Conservation (phyloP, 2,888 invertebrate genomes). For the Polyommatus icarus region DNA sequence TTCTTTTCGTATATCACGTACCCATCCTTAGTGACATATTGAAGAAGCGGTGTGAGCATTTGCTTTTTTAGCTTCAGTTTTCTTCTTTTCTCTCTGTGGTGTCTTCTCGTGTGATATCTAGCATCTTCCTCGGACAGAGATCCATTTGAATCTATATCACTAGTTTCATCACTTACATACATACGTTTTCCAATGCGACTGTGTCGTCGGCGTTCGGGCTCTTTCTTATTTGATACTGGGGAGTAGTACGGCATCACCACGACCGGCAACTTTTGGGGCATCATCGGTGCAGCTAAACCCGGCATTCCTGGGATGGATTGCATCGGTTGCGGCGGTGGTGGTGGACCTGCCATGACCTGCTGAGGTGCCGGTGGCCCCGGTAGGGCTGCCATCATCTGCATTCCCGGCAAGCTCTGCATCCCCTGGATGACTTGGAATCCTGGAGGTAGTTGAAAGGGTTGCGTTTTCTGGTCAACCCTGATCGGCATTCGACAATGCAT, state of each 20-base stretch:
- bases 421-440: slow-evolving; percentile 44
- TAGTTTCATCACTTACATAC: slow-evolving; percentile 44
- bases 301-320: slow-evolving; percentile 38
- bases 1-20: slow-evolving; percentile 71
- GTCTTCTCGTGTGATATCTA: slow-evolving; percentile 12
- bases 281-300: slow-evolving; percentile 38
- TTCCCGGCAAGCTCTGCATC: slow-evolving; percentile 44
- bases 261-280: slow-evolving; percentile 63
- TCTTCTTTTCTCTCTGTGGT: slow-evolving; percentile 42
- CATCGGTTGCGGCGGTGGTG: slow-evolving; percentile 35
- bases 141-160: slow-evolving; percentile 48
- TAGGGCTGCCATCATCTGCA: slow-evolving; percentile 38
- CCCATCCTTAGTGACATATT: slow-evolving; percentile 71
- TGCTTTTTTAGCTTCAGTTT: slow-evolving; percentile 45
- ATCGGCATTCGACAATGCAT: slow-evolving; percentile 72
- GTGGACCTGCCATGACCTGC: slow-evolving; percentile 12
- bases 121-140: slow-evolving; percentile 42
- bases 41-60: slow-evolving; percentile 63
- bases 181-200: slow-evolving; percentile 31
- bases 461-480: slow-evolving; percentile 37
- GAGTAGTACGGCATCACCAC: slow-evolving; percentile 75
- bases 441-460: slow-evolving; percentile 36
- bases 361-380: slow-evolving; percentile 36
- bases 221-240: slow-evolving; percentile 55
- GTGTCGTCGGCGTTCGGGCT: slow-evolving; percentile 38